Percentiles rank a stretch among this genome's conserved stretches.
Conservation (phyloP, 2,888 invertebrate species). For the Ptilodon capucinus region DNA sequence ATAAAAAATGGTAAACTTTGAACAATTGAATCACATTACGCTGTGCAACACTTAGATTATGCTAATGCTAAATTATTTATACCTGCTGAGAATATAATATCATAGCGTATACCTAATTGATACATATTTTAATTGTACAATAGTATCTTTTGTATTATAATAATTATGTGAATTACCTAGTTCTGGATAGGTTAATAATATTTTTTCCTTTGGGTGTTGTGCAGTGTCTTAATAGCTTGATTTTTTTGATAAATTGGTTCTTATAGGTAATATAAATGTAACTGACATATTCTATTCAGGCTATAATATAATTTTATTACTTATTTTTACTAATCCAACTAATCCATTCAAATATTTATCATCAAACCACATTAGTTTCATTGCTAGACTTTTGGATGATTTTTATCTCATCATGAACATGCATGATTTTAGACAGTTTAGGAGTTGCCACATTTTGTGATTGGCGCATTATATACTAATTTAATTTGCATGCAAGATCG, state of each 20-base stretch:
- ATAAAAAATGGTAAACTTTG: constrained; percentile 90
- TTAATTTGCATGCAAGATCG: not conserved
- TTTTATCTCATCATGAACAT: constrained; percentile 6
- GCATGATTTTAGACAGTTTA: constrained; percentile 13
- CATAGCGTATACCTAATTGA: not conserved
- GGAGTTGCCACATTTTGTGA: not conserved
- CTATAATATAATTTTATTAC: constrained; percentile 1
- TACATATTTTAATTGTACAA: constrained; percentile 14
- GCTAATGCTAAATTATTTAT: constrained; percentile 50
- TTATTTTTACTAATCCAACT: constrained; percentile 14
- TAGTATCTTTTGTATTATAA: constrained; percentile 15
- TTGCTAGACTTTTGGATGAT: constrained; percentile 10
- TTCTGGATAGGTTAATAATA: constrained; percentile 1
- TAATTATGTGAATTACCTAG: constrained; percentile 16
- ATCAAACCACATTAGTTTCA: constrained; percentile 7
- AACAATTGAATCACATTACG: constrained; percentile 52
- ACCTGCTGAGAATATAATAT: constrained; percentile 30
- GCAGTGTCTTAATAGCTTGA: constrained; percentile 20
- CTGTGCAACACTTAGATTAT: constrained; percentile 62
- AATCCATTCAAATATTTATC: constrained; percentile 15
- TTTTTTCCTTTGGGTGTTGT: constrained; percentile 23
- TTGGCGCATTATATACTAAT: not conserved
- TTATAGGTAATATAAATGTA: not conserved
- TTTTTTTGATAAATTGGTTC: constrained; percentile 23
- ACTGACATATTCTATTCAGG: not conserved